Base-by-base conservation (phyloP, 2,888 invertebrate species). In the Troides helena region DNA sequence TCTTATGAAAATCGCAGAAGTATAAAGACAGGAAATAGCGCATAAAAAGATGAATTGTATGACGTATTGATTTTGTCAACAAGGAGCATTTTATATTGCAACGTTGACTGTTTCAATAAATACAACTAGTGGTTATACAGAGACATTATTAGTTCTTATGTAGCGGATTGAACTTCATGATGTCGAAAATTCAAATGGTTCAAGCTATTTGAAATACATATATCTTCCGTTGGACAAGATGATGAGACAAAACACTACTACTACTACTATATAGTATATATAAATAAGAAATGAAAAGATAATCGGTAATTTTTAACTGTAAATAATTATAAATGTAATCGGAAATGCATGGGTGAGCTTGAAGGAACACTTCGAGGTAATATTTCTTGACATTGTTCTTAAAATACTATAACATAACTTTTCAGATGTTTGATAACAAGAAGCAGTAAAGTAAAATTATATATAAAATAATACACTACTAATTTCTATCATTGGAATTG, bases 21-120 rank as follows among this genome's bases (percentile, higher is more conserved):
- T 25, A 39, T 61, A 53, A 61, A 67, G 59, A 21, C 68, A 59
- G 68, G 68, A 68, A 64, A 60, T 59, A 14, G 60, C 64, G 60
- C 21, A 53, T 64, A 63, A 68, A 63, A 58, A 68, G 21, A 21
- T 64, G 50, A 58, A 60, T 59, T 53, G 50, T 43, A 69, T 60
- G 62, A 53, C 60, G 17, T 58, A 68, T 68, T 63, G 50, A 69
- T 39, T 56, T 61, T 56, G 60, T 60, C 23, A 39, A 36, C 30
- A 30, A 10, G 36, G 60, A 60, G 18, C 59, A 59, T 60, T 65
- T 61, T 61, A 65, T 69, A 50, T 39, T 59, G 23, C 30, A 59
- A 8, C 46, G 25, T 18, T 18, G 30, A 62, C 25, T 46, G 50
- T 17, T 62, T 3, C n/a, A 50, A 50, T 57, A 57, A 56, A 56